A percentile compares a stretch with the other conserved stretches of the same genome.
Conservation (phyloP, 2,888 invertebrate species). For the Thereva nobilitata region DNA sequence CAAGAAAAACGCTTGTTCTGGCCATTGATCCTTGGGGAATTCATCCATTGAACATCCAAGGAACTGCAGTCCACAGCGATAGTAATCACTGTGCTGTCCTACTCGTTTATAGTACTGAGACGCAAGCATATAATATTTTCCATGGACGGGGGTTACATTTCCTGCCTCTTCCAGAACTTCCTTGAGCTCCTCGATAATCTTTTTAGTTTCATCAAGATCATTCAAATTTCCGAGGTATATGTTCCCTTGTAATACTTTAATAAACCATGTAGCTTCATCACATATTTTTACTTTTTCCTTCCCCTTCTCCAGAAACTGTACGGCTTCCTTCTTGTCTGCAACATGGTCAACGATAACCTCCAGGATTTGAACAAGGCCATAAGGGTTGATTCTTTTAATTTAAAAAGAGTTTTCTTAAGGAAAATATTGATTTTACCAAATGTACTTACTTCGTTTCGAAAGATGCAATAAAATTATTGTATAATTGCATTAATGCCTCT, state of each 20-base stretch:
- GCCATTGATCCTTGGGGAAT: conserved; percentile 67
- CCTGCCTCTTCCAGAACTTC: conserved; percentile 84
- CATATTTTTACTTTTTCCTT: conserved; percentile 89
- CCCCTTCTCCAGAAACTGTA: conserved; percentile 85
- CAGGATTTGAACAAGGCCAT: conserved; percentile 88
- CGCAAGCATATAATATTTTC: conserved; percentile 89
- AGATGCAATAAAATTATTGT: conserved; percentile 87
- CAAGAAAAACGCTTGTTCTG: conserved; percentile 84
- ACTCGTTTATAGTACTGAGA: conserved; percentile 83
- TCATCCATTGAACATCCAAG: conserved; percentile 74
- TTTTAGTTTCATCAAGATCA: conserved; percentile 77
- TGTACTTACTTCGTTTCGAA: conserved; percentile 90
- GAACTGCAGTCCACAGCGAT: conserved; percentile 87
- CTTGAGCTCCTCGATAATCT: conserved; percentile 85
- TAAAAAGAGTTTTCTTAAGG: background rate
- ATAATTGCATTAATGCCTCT: conserved; percentile 80
- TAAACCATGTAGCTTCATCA: conserved; percentile 78
- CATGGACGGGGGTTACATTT: conserved; percentile 91
- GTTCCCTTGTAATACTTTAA: conserved; percentile 78
- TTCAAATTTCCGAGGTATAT: conserved; percentile 77
- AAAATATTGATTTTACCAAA: conserved; percentile 3
- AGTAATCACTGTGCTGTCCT: conserved; percentile 93
- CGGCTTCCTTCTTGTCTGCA: conserved; percentile 78
- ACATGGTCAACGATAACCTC: conserved; percentile 77
- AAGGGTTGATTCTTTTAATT: conserved; percentile 80